Evolutionary conservation across 2,888 invertebrate genomes (phyloP).

Genomic region (Sinelater perroti): DNA sequence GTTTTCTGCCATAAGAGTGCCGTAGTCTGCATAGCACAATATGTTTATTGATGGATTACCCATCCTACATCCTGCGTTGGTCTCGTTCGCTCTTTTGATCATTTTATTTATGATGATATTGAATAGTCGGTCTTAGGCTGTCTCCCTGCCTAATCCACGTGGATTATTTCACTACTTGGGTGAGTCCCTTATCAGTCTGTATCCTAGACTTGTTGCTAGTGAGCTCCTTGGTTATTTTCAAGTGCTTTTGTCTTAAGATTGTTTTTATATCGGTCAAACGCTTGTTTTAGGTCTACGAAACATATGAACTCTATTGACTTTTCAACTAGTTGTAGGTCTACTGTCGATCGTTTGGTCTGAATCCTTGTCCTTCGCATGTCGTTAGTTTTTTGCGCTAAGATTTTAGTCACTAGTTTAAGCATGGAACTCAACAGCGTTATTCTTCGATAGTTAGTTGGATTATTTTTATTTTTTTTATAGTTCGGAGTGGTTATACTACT

Average conservation of each 20-base stretch:
- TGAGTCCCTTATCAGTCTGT: neutral
- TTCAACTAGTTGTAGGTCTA: slow-evolving; percentile 3
- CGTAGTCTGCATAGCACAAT: neutral
- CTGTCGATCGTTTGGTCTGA: no score
- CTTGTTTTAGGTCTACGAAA: slow-evolving; percentile 4
- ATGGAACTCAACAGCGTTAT: neutral
- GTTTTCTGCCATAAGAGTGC: neutral
- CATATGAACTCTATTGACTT: slow-evolving; percentile 2
- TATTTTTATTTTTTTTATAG: slow-evolving; percentile 3
- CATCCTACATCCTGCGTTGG: slow-evolving; percentile 1
- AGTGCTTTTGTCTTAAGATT: slow-evolving; percentile 1
- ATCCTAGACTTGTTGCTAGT: slow-evolving; percentile 3
- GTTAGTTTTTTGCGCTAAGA: neutral
- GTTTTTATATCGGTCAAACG: slow-evolving; percentile 8
- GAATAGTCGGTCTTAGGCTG: neutral
- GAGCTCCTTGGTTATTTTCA: neutral
- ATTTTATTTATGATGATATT: neutral
- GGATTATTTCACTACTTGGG: neutral
- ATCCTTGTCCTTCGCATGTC: no score
- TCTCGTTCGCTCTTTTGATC: slow-evolving; percentile 3
- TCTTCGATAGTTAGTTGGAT: neutral
- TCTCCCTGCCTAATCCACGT: neutral
- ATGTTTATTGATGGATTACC: neutral
- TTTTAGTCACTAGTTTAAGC: neutral
- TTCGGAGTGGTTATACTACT: slow-evolving; percentile 3